Base-by-base conservation (phyloP, 2,113 vertebrate species). In the Petromus typicus region DNA sequence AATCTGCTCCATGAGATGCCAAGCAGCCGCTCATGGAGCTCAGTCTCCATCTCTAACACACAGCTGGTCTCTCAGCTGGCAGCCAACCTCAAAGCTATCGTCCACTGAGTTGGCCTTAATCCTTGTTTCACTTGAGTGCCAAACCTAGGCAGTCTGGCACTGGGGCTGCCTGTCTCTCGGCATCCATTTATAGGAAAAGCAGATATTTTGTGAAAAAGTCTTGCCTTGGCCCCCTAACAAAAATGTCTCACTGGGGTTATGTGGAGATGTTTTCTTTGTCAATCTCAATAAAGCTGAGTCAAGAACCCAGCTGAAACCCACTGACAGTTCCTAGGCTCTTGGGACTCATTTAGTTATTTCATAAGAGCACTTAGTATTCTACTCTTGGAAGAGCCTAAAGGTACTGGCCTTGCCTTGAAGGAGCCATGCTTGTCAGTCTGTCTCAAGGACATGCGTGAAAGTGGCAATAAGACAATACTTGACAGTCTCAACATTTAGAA, bases 241-340 rank as follows among this genome's bases (percentile, higher is more conserved):
- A 98, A 99, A 98, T 96, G 98, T 97, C 97, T 84, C 95, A 0
- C 93, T 83, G 79, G 97, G 97, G 98, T 97, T 96, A 89, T 95
- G 67, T 91, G 12, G 91, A 97, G 97, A 89, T 98, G 93, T 98
- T 98, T 98, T 97, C 97, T 98, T 98, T 98, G 97, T 98, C 98
- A 97, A 90, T 96, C 95, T 97, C 86, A 11, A 87, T 97, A 3
- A 11, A 97, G 85, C 93, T 86, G 95, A 97, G 95, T 95, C 96
- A 97, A 98, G 98, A 98, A 96, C 76, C 37, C 86, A 59, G 92
- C 96, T 97, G 97, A 97, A 97, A 97, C 63, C 45, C 89, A 85
- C 95, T 96, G 96, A 92, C 97, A 95, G 83, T 93, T 98, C 96
- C 83, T 83, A 95, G 82, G 84, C 89, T 69, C 80, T 97, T 95